Conservation (phyloP, 35 echinoderm and acorn worm species). For the Heliocidaris tuberculata region DNA sequence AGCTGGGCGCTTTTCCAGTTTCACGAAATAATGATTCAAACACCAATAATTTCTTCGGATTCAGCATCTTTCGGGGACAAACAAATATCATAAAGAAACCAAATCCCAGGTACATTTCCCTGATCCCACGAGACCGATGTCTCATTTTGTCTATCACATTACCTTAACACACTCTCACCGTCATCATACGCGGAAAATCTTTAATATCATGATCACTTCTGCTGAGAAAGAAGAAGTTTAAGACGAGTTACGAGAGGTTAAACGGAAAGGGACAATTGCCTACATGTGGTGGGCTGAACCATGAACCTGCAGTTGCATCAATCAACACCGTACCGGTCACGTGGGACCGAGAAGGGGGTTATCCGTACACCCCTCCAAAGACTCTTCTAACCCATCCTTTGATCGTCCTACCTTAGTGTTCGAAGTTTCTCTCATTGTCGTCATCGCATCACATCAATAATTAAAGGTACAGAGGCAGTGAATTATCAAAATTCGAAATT, state of each 20-base stretch:
- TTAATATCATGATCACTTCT: neutral
- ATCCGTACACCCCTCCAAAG: neutral
- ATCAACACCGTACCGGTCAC: neutral
- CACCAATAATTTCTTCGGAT: conserved; percentile 1
- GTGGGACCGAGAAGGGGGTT: conserved; percentile 7
- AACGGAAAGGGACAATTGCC: neutral
- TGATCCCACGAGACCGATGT: neutral
- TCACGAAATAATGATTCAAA: neutral
- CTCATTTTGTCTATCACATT: neutral
- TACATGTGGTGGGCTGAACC: neutral
- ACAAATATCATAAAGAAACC: neutral
- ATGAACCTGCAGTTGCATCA: neutral
- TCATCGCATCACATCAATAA: neutral
- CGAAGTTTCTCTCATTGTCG: neutral
- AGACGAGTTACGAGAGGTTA: neutral
- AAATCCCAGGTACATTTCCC: neutral
- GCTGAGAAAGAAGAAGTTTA: neutral
- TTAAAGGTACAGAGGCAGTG: neutral
- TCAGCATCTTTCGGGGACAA: neutral
- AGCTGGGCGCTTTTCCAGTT: neutral
- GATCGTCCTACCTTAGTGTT: neutral
- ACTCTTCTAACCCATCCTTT: neutral
- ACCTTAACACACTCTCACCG: neutral
- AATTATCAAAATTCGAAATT: neutral
- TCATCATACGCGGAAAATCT: neutral